These are phyloP conservation scores for Calosoma granatense DNA, from an alignment of 1,140 invertebrate genomes.

Conservation along the genomic window DNA sequence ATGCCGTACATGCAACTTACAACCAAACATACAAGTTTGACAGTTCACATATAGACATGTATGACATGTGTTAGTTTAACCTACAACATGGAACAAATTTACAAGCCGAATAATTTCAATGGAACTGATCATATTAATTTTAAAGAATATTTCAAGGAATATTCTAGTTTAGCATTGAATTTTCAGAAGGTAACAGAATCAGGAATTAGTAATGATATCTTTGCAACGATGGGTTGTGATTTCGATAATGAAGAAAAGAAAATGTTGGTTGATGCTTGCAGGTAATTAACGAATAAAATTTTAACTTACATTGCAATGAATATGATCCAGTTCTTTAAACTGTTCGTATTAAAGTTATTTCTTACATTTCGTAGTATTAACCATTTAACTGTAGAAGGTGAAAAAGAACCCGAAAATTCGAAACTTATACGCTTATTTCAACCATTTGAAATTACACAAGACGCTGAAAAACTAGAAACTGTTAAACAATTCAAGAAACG, in stretches of 20 bases:
- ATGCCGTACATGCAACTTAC: not conserved
- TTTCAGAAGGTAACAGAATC: not conserved
- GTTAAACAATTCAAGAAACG: slow-evolving; percentile 10
- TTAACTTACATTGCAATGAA: no score
- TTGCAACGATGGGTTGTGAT: not conserved
- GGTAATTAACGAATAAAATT: slow-evolving; percentile 11
- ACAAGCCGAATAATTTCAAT: slow-evolving; percentile 16
- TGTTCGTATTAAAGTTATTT: not conserved
- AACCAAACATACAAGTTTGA: not conserved
- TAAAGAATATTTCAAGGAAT: slow-evolving; percentile 19
- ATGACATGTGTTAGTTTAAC: not conserved
- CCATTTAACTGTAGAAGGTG: slow-evolving; percentile 15
- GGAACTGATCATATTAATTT: slow-evolving; percentile 17
- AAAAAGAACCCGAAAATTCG: slow-evolving; percentile 12
- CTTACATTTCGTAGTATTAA: slow-evolving; percentile 16
- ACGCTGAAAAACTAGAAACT: slow-evolving; percentile 1
- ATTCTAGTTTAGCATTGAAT: not conserved
- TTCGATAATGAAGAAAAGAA: slow-evolving; percentile 16
- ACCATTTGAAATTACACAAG: not conserved
- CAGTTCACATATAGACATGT: not conserved
- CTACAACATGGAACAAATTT: slow-evolving; percentile 22
- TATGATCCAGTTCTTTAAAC: no score
- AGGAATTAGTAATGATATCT: not conserved
- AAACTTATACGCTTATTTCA: not conserved
- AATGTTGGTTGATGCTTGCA: slow-evolving; percentile 17